Evolutionary conservation across 1,140 invertebrate genomes (phyloP), one percentile per base, ranked within the genome.

Genomic region (Zaprionus inermis): DNA sequence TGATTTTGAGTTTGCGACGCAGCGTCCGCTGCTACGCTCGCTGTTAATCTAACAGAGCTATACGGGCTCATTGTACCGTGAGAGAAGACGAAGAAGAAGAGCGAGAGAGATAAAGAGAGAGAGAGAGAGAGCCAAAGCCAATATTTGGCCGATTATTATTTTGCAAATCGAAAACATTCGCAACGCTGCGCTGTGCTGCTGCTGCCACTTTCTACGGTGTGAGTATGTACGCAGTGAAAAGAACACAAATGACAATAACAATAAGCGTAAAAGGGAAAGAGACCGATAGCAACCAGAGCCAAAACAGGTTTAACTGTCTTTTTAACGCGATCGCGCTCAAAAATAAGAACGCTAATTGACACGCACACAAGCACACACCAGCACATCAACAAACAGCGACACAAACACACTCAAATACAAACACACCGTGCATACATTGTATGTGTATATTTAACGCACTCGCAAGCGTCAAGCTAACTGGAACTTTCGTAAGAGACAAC

Each of bases 281-380:
- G 55, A 75, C 46, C 30, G 30, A 32, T 46, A 64, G 61, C 32
- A 22, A 41, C 68, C 72, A 79, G 44, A 59, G 64, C n/a, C 69
- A 78, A 69, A 86, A 88, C 82, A 77, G 82, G 82, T 88, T 88
- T 88, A 54, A 79, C 79, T 61, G 83, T 86, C 59, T 70, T 79
- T 73, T 81, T 55, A 46, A 66, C 71, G 63, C 70, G 72, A 51
- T 74, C 49, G 36, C 61, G 28, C 58, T 54, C 58, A 75, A 75
- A 75, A 59, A 78, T 77, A 86, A 76, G 72, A 79, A 67, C 82
- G 76, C 73, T 86, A 88, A 86, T 86, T 86, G 70, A 78, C 74
- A 76, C 70, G 68, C 78, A 71, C 54, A 84, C 81, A 69, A 65
- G 44, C 59, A 22, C 52, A 68, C 16, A 51, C 38, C 44, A 63